Evolutionary conservation across 2,113 vertebrate genomes (phyloP).

Genomic region (Proteles cristata): DNA sequence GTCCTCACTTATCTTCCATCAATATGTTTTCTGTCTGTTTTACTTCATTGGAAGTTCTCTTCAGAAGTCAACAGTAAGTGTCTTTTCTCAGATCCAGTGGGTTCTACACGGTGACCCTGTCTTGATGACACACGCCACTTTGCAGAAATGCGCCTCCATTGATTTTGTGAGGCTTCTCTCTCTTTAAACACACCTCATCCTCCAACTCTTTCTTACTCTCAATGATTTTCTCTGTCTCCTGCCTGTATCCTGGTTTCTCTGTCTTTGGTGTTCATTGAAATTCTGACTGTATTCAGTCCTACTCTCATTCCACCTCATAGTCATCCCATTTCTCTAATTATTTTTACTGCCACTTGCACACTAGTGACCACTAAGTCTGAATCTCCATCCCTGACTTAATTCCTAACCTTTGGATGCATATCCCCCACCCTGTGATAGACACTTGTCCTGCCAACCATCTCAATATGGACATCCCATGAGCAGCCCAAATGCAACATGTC

Average conservation of each 20-base stretch:
- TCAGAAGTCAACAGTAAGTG: neutral
- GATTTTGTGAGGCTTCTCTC: neutral
- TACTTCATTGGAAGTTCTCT: neutral
- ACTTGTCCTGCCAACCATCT: neutral
- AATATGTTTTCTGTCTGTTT: neutral
- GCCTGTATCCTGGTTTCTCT: neutral
- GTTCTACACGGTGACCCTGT: neutral
- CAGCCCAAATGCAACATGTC: neutral
- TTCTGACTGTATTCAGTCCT: neutral
- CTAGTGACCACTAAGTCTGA: neutral
- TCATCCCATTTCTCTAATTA: neutral
- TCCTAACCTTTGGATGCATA: neutral
- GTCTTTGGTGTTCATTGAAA: neutral
- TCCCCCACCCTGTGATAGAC: neutral
- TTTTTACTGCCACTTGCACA: neutral
- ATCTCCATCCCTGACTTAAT: neutral
- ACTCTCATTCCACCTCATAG: neutral
- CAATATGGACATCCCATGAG: neutral
- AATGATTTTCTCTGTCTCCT: neutral
- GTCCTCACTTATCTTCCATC: neutral
- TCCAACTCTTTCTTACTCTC: neutral
- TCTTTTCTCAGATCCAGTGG: neutral
- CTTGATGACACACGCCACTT: neutral
- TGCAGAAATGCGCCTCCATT: neutral
- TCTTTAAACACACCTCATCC: neutral